Conservation (phyloP, 2,797 vertebrate species). For the Chanos chanos region DNA sequence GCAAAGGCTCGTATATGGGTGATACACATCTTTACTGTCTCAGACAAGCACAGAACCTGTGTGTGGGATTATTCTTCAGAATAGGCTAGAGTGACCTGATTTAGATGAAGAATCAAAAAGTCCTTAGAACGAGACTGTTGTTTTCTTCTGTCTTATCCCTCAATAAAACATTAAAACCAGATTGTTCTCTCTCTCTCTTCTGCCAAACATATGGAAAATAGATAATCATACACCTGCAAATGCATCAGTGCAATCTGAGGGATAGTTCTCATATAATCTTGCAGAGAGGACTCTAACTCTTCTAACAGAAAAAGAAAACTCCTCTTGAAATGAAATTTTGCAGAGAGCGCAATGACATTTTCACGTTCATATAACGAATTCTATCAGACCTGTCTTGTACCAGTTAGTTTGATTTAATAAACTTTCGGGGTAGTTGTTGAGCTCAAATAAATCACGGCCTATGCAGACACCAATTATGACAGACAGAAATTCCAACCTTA, state of each 20-base stretch:
- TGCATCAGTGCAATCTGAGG: constrained; percentile 13
- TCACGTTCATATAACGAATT: no score
- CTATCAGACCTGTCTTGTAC: no score
- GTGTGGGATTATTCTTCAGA: constrained; percentile 11
- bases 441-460: no score
- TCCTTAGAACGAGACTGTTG: constrained; percentile 39
- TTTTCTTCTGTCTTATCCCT: constrained; percentile 32
- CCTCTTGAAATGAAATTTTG: no score
- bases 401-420: no score
- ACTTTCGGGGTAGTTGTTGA: no score
- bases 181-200: constrained; percentile 10
- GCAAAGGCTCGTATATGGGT: background rate
- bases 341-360: no score
- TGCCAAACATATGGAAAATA: constrained; percentile 39
- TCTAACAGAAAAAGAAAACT: no score
- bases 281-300: no score
- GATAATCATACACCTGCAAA: constrained; percentile 48
- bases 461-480: no score
- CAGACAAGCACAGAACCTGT: background rate
- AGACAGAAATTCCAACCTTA: no score
- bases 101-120: constrained; percentile 31
- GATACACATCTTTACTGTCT: constrained; percentile 9
- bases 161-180: constrained; percentile 34
- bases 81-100: constrained; percentile 10
- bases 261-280: background rate